Conservation (phyloP, 1,140 invertebrate species). For the Neocloeon triangulifer region DNA sequence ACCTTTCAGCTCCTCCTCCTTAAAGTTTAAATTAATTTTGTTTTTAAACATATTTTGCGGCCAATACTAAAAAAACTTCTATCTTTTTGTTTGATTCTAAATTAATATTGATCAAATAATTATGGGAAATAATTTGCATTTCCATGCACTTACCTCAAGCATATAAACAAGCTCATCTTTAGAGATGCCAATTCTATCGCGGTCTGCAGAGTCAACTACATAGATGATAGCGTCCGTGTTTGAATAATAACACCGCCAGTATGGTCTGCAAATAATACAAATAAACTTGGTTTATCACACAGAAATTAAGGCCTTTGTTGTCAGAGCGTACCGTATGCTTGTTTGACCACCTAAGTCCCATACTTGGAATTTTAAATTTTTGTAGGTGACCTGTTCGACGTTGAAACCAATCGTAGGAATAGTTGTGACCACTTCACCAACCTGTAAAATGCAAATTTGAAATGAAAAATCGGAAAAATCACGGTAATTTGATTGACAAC, state of each 20-base stretch:
- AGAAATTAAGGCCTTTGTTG: neutral
- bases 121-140: slow-evolving; percentile 7
- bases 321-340: slow-evolving; percentile 42
- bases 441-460: slow-evolving; percentile 45
- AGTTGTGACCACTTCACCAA: slow-evolving; percentile 98
- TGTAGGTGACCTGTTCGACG: slow-evolving; percentile 90
- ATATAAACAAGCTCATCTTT: slow-evolving; percentile 96
- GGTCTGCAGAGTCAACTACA: slow-evolving; percentile 96
- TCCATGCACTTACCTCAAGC: slow-evolving; percentile 74
- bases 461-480: slow-evolving; percentile 3
- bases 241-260: slow-evolving; percentile 99
- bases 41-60: slow-evolving; percentile 6
- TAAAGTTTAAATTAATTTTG: too few species aligned
- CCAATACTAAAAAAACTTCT: neutral
- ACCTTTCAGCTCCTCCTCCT: slow-evolving; percentile 94
- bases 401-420: slow-evolving; percentile 98
- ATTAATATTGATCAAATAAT: too few species aligned
- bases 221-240: slow-evolving; percentile 99
- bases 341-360: slow-evolving; percentile 99
- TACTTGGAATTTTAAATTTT: slow-evolving; percentile 90
- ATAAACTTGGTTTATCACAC: neutral
- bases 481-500: neutral
- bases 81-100: too few species aligned
- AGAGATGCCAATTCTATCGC: slow-evolving; percentile 95
- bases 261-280: slow-evolving; percentile 49